Conservation (phyloP, 2,113 vertebrate species). For the Sorex araneus region DNA sequence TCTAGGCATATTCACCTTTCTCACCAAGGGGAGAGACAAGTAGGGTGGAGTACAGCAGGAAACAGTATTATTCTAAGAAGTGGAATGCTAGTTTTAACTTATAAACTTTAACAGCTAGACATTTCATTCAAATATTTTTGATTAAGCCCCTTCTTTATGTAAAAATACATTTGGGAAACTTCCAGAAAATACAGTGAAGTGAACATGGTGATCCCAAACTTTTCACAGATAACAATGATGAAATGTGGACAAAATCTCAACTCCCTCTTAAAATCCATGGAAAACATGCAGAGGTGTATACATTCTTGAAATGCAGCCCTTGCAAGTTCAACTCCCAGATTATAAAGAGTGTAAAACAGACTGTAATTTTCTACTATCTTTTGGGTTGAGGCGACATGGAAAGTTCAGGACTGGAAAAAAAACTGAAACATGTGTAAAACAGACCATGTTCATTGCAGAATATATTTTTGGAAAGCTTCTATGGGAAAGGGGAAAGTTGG, state of each 20-base stretch:
- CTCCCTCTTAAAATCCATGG: neutral
- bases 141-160: neutral
- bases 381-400: neutral
- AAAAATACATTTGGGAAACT: neutral
- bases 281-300: neutral
- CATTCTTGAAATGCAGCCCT: neutral
- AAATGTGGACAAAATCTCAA: neutral
- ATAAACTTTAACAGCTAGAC: too few species aligned
- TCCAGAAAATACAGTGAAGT: neutral
- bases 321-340: neutral
- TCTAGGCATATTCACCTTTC: too few species aligned
- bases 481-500: rapidly evolving
- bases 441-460: neutral
- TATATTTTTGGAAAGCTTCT: neutral
- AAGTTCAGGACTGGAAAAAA: neutral
- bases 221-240: neutral
- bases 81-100: too few species aligned
- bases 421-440: neutral
- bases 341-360: neutral
- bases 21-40: too few species aligned
- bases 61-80: too few species aligned
- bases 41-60: too few species aligned
- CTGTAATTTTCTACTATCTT: neutral
- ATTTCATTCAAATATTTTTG: too few species aligned
- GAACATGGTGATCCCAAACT: neutral